A percentile compares a stretch with the other conserved stretches of the same genome.
phyloP scores from a whole-genome alignment of 2,113 vertebrate genomes.

The Blennius ocellaris region DNA sequence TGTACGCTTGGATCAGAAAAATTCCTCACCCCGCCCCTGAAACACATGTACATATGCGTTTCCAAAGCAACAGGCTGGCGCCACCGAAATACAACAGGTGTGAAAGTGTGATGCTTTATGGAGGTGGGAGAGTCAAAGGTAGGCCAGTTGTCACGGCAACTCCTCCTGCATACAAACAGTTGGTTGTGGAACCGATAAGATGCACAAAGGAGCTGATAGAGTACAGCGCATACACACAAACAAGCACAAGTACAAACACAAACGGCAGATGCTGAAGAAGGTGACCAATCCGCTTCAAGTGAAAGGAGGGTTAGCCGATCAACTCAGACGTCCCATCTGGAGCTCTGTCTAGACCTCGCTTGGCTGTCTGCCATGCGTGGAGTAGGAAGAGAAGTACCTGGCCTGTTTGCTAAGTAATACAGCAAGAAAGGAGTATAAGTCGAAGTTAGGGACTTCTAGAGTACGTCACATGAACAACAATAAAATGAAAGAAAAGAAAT shows the following conservation, averaged over 20 bases:
- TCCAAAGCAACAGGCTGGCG: slow-evolving; percentile 63
- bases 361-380: slow-evolving; percentile 10
- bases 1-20: slow-evolving; percentile 59
- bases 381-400: slow-evolving; percentile 1
- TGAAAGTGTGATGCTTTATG: slow-evolving; percentile 52
- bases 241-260: slow-evolving; percentile 10
- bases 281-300: slow-evolving; percentile 31
- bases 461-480: too few relatives aligned
- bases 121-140: slow-evolving; percentile 65
- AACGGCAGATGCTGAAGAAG: background rate
- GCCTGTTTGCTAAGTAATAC: too few relatives aligned
- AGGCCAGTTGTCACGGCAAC: slow-evolving; percentile 71
- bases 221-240: background rate
- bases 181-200: slow-evolving; percentile 10
- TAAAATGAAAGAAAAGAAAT: too few relatives aligned
- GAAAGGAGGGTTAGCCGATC: slow-evolving; percentile 47
- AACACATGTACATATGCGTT: slow-evolving; percentile 56
- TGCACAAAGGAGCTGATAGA: slow-evolving; percentile 15
- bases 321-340: slow-evolving; percentile 52
- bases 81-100: slow-evolving; percentile 73
- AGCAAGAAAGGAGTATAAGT: too few relatives aligned
- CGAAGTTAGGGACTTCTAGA: too few relatives aligned
- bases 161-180: slow-evolving; percentile 64
- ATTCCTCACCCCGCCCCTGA: slow-evolving; percentile 57
- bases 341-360: slow-evolving; percentile 37